A percentile compares a stretch with the other conserved stretches of the same genome.
Conservation (phyloP, 2,888 invertebrate genomes). For the Caenorhabditis sulstoni region DNA sequence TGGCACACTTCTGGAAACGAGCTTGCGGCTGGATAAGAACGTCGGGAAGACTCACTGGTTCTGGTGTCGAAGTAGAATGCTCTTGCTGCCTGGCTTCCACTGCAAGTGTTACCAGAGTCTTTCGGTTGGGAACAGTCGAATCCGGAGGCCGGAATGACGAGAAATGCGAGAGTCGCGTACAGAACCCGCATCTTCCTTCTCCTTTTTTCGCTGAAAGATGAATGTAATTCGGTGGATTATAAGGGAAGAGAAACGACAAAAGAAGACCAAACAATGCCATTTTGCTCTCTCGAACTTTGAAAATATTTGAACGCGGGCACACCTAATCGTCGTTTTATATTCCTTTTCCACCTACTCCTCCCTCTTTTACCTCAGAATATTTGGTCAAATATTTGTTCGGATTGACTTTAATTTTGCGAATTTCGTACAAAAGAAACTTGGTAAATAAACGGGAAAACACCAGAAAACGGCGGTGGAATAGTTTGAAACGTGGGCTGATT, state of each 20-base stretch:
- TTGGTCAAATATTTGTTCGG: slow-evolving; percentile 4
- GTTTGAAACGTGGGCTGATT: slow-evolving; percentile 28
- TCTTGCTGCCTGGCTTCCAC: slow-evolving; percentile 36
- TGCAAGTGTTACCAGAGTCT: slow-evolving; percentile 65
- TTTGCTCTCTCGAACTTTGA: slow-evolving; percentile 46
- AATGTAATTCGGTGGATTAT: too few species aligned
- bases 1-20: slow-evolving; percentile 77
- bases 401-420: slow-evolving; percentile 9
- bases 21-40: too few species aligned
- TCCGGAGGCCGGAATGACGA: neutral
- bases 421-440: neutral
- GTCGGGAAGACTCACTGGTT: slow-evolving; percentile 60
- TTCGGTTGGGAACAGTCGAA: slow-evolving; percentile 65
- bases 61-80: slow-evolving; percentile 72
- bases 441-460: slow-evolving; percentile 4
- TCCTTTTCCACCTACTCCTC: slow-evolving; percentile 29
- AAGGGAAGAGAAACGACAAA: neutral
- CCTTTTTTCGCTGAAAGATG: neutral
- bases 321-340: slow-evolving; percentile 40
- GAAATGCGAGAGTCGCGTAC: neutral
- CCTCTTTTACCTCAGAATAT: neutral
- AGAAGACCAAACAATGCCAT: neutral
- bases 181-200: slow-evolving; percentile 13
- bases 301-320: slow-evolving; percentile 32
- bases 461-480: neutral